A percentile compares a stretch with the other conserved stretches of the same genome.
Evolutionary conservation across 2,797 vertebrate genomes (phyloP).

Genomic region (Trachops cirrhosus): DNA sequence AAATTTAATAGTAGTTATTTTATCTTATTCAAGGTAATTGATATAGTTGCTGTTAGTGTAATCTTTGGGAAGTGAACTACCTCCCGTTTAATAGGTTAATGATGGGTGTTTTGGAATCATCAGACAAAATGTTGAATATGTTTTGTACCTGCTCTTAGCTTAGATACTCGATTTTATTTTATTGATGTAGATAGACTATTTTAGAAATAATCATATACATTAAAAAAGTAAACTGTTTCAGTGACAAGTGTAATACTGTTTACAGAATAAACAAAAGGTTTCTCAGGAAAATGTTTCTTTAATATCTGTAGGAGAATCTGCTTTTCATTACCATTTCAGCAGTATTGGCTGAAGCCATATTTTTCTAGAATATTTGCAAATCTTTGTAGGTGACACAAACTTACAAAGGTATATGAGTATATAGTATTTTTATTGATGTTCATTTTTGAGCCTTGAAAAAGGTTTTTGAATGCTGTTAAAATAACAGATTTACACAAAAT

Average conservation of each 20-base stretch:
- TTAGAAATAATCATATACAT: neutral
- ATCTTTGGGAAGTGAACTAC: neutral
- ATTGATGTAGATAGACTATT: neutral
- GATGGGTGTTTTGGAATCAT: neutral
- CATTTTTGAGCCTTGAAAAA: neutral
- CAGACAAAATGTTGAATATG: neutral
- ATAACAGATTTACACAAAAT: neutral
- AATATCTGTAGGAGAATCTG: neutral
- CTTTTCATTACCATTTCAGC: neutral
- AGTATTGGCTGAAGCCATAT: neutral
- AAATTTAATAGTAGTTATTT: neutral
- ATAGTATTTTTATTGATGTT: neutral
- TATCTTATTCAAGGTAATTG: neutral
- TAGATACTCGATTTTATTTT: neutral
- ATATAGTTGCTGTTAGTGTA: neutral
- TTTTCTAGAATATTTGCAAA: neutral
- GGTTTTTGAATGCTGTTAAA: neutral
- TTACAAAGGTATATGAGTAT: neutral
- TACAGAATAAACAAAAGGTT: neutral
- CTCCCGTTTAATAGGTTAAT: neutral
- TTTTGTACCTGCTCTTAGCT: constrained; percentile 29
- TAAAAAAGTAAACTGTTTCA: neutral
- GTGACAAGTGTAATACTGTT: neutral
- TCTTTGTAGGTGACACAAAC: neutral
- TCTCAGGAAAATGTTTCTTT: neutral